Evolutionary conservation across 2,888 invertebrate genomes (phyloP).

Genomic region (Troides oblongomaculatus): DNA sequence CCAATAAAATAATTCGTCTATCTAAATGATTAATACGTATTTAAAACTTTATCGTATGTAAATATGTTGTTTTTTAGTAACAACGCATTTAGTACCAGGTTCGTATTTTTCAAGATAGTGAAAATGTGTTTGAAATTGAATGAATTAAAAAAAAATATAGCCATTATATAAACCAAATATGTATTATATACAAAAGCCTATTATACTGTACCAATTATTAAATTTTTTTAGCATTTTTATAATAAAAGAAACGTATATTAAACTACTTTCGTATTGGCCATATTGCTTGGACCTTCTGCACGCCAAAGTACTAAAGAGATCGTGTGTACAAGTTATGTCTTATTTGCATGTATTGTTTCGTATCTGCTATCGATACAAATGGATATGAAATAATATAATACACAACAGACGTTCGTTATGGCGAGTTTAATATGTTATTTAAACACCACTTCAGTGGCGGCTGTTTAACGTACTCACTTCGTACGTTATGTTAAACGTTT

Average conservation of each 20-base stretch:
- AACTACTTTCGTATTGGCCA: not conserved
- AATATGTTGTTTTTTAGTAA: not conserved
- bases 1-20: not conserved
- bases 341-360: not conserved
- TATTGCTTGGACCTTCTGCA: not conserved
- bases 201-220: not conserved
- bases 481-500: not conserved
- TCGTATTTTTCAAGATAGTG: not conserved
- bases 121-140: not conserved
- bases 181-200: not conserved
- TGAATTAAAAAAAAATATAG: not conserved
- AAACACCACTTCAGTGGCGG: conserved; percentile 10
- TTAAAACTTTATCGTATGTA: not conserved
- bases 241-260: not conserved
- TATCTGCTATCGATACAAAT: not conserved
- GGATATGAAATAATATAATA: not conserved
- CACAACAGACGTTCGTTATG: not conserved
- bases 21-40: conserved; percentile 5
- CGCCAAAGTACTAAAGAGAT: not conserved
- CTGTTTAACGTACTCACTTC: not conserved
- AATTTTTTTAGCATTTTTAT: not conserved
- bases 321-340: not conserved
- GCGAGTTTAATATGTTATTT: conserved; percentile 12
- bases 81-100: not conserved
- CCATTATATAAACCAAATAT: not conserved